These are phyloP conservation scores for Intoshia linei DNA, from an alignment of 1,140 invertebrate genomes.

Conservation along the genomic window DNA sequence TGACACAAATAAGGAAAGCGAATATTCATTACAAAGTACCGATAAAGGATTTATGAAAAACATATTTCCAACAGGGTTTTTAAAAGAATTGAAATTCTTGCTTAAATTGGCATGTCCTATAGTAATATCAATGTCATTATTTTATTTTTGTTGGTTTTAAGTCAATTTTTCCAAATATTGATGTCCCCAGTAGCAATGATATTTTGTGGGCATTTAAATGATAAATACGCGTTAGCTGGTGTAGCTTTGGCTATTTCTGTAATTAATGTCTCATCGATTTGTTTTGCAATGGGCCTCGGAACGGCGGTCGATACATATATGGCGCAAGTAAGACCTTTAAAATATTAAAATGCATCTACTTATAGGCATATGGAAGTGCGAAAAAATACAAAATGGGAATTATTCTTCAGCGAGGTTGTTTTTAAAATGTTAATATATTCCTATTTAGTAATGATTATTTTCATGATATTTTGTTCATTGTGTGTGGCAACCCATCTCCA, in stretches of 20 bases:
- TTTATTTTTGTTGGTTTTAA: constrained; percentile 3
- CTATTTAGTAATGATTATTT: neutral
- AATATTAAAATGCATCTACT: no score
- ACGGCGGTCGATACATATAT: constrained; percentile 8
- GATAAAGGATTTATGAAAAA: no score
- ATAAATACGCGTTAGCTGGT: constrained; percentile 6
- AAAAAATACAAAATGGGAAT: constrained; percentile 4
- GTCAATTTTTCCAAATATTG: constrained; percentile 3
- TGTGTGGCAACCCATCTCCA: constrained; percentile 5
- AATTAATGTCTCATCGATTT: constrained; percentile 4
- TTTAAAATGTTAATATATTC: neutral
- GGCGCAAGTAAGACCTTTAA: constrained; percentile 6
- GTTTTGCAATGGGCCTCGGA: constrained; percentile 5
- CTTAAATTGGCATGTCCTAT: constrained; percentile 7
- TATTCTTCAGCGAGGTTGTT: constrained; percentile 3
- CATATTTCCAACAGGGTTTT: constrained; percentile 6
- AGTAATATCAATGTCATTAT: constrained; percentile 1
- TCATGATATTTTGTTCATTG: neutral
- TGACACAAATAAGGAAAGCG: no score
- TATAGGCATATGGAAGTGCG: constrained; percentile 5
- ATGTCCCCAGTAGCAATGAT: constrained; percentile 5
- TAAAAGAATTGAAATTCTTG: constrained; percentile 2
- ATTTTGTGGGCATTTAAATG: constrained; percentile 7
- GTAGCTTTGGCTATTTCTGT: constrained; percentile 7
- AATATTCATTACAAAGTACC: no score